These are phyloP conservation scores for Lasiommata megera DNA, from an alignment of 2,888 invertebrate genomes.

Conservation along the genomic window DNA sequence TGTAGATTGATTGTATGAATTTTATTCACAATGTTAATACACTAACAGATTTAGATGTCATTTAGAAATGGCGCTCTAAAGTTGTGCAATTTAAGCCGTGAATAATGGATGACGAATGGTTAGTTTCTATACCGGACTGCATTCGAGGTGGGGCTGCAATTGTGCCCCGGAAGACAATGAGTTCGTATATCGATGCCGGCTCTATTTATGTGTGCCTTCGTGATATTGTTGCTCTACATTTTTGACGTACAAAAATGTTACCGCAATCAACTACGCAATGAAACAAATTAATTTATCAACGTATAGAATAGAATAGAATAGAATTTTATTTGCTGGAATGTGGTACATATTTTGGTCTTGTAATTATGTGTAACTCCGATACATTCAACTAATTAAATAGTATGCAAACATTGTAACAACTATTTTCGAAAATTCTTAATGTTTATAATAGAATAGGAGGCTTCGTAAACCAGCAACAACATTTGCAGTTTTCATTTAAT, in stretches of 20 bases:
- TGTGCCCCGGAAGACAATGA: conserved; percentile 38
- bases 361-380: too few relatives aligned
- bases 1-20: conserved; percentile 82
- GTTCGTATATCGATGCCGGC: conserved; percentile 3
- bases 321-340: too few relatives aligned
- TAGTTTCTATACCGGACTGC: conserved; percentile 66
- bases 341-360: too few relatives aligned
- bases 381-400: too few relatives aligned
- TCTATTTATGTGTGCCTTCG: neutral
- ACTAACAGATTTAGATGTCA: conserved; percentile 82
- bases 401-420: too few relatives aligned
- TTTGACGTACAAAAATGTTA: neutral
- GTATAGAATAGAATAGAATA: too few relatives aligned
- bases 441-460: too few relatives aligned
- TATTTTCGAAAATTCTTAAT: too few relatives aligned
- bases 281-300: too few relatives aligned
- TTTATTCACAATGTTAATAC: conserved; percentile 82
- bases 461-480: too few relatives aligned
- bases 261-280: too few relatives aligned
- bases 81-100: conserved; percentile 81
- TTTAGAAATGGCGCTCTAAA: conserved; percentile 81
- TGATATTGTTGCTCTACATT: conserved; percentile 9
- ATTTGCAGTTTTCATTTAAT: too few relatives aligned
- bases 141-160: conserved; percentile 64
- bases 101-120: conserved; percentile 80